These are phyloP conservation scores for Seriola aureovittata DNA, from an alignment of 2,113 vertebrate species.

Conservation along the genomic window DNA sequence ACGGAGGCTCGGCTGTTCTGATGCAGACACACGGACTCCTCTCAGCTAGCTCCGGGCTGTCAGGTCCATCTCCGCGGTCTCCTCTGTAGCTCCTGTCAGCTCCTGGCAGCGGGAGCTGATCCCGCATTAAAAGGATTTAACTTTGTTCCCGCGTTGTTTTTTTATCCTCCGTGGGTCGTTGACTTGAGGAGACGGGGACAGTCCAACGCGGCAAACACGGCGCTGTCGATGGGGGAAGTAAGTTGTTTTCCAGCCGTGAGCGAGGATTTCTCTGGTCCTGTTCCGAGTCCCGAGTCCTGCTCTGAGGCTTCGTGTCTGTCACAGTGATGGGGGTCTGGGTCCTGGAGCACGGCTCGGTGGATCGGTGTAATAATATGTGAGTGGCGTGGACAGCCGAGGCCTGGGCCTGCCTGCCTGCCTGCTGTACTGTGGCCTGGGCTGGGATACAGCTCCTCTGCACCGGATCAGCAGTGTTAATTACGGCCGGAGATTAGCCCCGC, in stretches of 20 bases:
- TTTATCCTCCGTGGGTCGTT: conserved; percentile 40
- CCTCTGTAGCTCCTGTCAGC: conserved; percentile 14
- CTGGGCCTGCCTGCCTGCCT: conserved; percentile 57
- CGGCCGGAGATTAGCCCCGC: conserved; percentile 53
- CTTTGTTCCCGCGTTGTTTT: conserved; percentile 45
- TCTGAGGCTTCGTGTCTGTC: conserved; percentile 57
- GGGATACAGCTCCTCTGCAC: conserved; percentile 57
- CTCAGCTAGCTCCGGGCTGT: conserved; percentile 52
- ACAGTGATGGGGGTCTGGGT: conserved; percentile 65
- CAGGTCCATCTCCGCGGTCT: conserved; percentile 46
- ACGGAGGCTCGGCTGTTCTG: conserved; percentile 35
- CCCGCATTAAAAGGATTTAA: conserved; percentile 57
- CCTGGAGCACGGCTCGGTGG: conserved; percentile 27
- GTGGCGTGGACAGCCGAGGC: conserved; percentile 58
- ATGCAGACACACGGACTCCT: conserved; percentile 54
- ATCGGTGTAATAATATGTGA: conserved; percentile 65
- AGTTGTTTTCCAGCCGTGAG: conserved; percentile 64
- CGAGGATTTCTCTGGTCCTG: conserved; percentile 56
- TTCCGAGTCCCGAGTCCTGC: conserved; percentile 58
- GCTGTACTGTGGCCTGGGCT: conserved; percentile 51
- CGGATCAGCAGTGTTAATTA: conserved; percentile 61
- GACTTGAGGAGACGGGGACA: conserved; percentile 2
- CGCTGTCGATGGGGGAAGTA: conserved; percentile 75
- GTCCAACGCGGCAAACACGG: conserved; percentile 16
- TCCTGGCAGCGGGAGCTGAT: conserved; percentile 20